A percentile compares a stretch with the other conserved stretches of the same genome.
phyloP scores from a whole-genome alignment of 2,113 vertebrate genomes.

The Galemys pyrenaicus region DNA sequence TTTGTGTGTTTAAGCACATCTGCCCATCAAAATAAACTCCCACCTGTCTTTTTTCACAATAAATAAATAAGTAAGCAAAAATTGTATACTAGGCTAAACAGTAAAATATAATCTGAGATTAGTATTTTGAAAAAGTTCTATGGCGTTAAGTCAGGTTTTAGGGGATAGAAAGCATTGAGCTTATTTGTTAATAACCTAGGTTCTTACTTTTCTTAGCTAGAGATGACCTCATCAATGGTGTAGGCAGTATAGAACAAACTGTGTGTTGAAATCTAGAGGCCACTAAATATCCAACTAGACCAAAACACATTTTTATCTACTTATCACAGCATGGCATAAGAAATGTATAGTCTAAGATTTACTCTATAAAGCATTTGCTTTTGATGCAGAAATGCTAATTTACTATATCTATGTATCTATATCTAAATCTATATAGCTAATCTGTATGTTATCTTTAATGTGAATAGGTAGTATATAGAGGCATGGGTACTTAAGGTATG shows the following conservation, averaged over 20 bases:
- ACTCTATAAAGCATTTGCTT: neutral
- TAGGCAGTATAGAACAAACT: neutral
- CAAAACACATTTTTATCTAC: neutral
- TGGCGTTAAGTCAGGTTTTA: neutral
- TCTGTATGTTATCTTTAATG: neutral
- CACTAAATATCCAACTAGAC: neutral
- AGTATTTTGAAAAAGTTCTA: neutral
- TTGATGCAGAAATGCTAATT: neutral
- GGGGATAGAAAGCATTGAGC: neutral
- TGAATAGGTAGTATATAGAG: neutral
- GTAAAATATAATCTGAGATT: neutral
- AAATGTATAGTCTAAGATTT: neutral
- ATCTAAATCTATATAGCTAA: neutral
- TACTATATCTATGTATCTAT: neutral
- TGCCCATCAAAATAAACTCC: neutral
- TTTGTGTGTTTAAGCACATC: neutral
- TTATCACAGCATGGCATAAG: neutral
- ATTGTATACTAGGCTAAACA: neutral
- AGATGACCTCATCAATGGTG: neutral
- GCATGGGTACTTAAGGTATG: neutral
- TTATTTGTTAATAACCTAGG: neutral
- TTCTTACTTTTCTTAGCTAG: neutral
- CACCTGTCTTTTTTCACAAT: too few species aligned
- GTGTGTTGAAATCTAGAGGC: neutral
- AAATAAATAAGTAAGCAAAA: neutral